phyloP scores from a whole-genome alignment of 2,113 vertebrate genomes.

The Chionis minor region DNA sequence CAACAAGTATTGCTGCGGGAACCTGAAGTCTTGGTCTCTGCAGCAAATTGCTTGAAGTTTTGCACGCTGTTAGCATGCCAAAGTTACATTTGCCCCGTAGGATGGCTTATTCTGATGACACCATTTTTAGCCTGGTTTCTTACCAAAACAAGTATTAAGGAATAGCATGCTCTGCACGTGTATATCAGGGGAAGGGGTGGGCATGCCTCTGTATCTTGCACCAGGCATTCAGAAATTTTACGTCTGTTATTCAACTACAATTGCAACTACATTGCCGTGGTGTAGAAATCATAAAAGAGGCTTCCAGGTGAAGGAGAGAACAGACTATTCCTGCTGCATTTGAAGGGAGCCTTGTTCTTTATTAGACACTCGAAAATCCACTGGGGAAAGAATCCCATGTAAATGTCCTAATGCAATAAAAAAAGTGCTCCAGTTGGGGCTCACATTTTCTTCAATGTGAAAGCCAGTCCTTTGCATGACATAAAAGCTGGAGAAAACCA shows the following conservation, averaged over 20 bases:
- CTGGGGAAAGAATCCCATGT: neutral
- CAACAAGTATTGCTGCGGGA: neutral
- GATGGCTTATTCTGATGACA: neutral
- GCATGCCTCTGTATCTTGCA: neutral
- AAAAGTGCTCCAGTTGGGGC: neutral
- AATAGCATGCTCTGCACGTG: neutral
- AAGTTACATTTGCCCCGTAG: neutral
- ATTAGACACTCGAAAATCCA: neutral
- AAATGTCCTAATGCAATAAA: neutral
- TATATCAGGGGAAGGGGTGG: neutral
- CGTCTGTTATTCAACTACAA: neutral
- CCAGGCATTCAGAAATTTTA: neutral
- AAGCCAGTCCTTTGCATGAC: conserved; percentile 11
- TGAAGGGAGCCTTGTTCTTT: conserved; percentile 5
- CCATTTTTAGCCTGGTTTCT: neutral
- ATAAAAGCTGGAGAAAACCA: conserved; percentile 38
- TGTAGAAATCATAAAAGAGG: neutral
- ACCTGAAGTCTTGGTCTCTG: neutral
- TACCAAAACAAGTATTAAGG: neutral
- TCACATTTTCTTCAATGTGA: conserved; percentile 25
- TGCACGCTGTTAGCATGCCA: neutral
- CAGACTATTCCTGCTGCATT: neutral
- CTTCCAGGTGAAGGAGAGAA: neutral
- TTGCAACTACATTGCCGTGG: neutral
- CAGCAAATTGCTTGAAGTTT: neutral